Conservation (phyloP, 2,113 vertebrate species). For the Anoplopoma fimbria region DNA sequence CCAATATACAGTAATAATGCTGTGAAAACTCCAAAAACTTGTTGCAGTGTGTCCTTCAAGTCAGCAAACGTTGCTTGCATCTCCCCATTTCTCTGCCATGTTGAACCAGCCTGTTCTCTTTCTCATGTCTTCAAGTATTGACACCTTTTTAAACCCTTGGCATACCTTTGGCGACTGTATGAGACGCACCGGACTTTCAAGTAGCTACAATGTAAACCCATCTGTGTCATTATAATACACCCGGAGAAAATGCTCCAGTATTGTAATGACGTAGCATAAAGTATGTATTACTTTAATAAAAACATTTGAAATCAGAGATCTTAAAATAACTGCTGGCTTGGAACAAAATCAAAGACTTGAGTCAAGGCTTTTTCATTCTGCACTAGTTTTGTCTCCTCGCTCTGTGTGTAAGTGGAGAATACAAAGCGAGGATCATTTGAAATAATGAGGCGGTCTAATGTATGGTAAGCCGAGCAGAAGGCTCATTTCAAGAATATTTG, state of each 20-base stretch:
- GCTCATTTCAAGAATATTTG: slow-evolving; percentile 68
- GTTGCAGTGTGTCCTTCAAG: background rate
- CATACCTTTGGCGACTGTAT: background rate
- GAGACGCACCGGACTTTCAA: background rate
- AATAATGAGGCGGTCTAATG: slow-evolving; percentile 48
- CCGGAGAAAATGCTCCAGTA: background rate
- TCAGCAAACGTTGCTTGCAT: background rate
- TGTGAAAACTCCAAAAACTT: no score
- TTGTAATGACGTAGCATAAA: background rate
- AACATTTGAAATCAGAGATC: background rate
- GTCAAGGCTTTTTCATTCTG: background rate
- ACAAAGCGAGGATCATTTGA: slow-evolving; percentile 17
- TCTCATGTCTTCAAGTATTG: background rate
- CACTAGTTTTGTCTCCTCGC: background rate
- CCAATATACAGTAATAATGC: no score
- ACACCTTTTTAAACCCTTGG: background rate
- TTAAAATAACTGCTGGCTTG: background rate
- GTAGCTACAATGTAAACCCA: background rate
- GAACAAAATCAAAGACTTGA: background rate
- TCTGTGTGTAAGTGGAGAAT: slow-evolving; percentile 15
- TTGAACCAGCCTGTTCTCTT: background rate
- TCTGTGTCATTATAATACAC: background rate
- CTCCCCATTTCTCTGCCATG: background rate
- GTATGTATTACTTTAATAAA: background rate
- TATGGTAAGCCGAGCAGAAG: slow-evolving; percentile 56